Base-by-base conservation (phyloP, 2,797 vertebrate species). In the Cryptoblepharus egeriae region DNA sequence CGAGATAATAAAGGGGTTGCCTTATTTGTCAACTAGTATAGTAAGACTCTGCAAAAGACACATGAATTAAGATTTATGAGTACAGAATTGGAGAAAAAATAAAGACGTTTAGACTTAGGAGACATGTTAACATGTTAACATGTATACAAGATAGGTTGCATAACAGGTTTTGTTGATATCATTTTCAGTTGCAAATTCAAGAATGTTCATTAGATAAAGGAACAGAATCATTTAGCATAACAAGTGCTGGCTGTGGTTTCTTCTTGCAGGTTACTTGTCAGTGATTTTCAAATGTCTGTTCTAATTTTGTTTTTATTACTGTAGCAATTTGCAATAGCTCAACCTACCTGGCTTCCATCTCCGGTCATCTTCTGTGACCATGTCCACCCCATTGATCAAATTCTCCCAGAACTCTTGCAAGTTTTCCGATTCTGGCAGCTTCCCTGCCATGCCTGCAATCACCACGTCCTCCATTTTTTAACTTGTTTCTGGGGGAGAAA, bases 371-470 rank as follows among this genome's bases (percentile, higher is more conserved):
- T 99, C 98, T 20, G 98, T 99, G 87, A 99, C 97, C 99, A 99
- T 99, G 93, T 99, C 99, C 80, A 99, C 96, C 24, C 98, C 96
- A 70, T 96, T 96, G 57, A 98, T 94, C 88, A 99, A 96, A 91
- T 99, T 99, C 73, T 97, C 97, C 99, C 99, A 99, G 94, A 99
- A 99, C 91, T 99, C 98, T 85, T 98, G 93, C 91, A 99, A 89
- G 93, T 98, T 98, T 79, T 97, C 94, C 0, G 98, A 98, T 94
- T 98, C 99, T 12, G 94, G 99, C 94, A 97, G 95, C 74, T 96
- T 97, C 87, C 97, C 99, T 0, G 99, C 97, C 91, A 99, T 98
- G 77, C 99, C 98, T 39, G 98, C 97, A 79, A 99, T 96, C 83
- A 99, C 98, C 28, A 99, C 96, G 52, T 99, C 98, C 82, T 99